Conservation (phyloP, 2,797 vertebrate genomes). For the Knipowitschia caucasica region DNA sequence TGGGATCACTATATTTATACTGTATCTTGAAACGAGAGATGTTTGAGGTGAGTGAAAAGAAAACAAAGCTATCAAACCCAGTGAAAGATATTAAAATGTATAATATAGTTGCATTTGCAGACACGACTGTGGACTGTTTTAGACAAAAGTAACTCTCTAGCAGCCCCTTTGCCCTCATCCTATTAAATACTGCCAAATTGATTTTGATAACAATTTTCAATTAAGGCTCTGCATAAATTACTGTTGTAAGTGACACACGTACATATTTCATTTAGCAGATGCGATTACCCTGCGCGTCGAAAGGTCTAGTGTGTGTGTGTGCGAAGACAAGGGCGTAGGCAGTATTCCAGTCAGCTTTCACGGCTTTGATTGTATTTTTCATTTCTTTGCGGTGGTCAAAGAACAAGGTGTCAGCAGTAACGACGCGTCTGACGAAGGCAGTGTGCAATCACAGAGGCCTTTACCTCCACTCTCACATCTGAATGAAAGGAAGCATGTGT, state of each 20-base stretch:
- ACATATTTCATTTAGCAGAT: slow-evolving; percentile 57
- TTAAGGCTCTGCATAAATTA: slow-evolving; percentile 70
- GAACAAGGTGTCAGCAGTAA: slow-evolving; percentile 35
- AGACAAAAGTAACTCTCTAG: slow-evolving; percentile 46
- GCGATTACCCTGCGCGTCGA: slow-evolving; percentile 36
- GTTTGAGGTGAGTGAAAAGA: too few relatives aligned
- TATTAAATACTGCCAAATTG: slow-evolving; percentile 73
- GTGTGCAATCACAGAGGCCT: slow-evolving; percentile 10
- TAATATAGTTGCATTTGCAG: slow-evolving; percentile 7
- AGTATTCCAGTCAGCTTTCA: slow-evolving; percentile 44
- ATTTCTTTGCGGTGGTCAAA: slow-evolving; percentile 44
- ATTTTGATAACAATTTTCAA: slow-evolving; percentile 78
- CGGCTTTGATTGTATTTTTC: slow-evolving; percentile 50
- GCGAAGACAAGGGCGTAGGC: slow-evolving; percentile 27
- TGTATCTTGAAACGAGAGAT: neutral
- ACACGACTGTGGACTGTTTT: slow-evolving; percentile 29
- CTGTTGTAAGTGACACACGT: slow-evolving; percentile 53
- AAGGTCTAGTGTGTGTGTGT: slow-evolving; percentile 8
- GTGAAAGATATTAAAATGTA: too few relatives aligned
- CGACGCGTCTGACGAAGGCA: slow-evolving; percentile 40
- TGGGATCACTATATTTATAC: neutral
- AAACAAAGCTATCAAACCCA: too few relatives aligned
- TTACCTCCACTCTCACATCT: neutral
- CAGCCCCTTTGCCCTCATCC: slow-evolving; percentile 57
- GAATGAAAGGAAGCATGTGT: slow-evolving; percentile 18